phyloP scores from a whole-genome alignment of 2,797 vertebrate species.

The Sarcophilus harrisii region DNA sequence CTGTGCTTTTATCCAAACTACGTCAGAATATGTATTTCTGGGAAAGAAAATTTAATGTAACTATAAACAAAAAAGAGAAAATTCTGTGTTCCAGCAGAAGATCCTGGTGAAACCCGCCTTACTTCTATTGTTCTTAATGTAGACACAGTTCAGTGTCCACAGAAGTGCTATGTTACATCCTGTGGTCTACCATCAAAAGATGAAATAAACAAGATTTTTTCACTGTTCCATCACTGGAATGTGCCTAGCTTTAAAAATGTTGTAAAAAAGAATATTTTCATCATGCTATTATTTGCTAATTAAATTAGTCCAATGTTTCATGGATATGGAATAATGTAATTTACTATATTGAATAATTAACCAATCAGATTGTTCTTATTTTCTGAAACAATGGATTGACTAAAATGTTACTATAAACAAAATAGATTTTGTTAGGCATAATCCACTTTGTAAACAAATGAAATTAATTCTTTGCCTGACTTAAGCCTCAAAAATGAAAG shows the following conservation, averaged over 20 bases:
- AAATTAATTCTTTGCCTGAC: slow-evolving; percentile 74
- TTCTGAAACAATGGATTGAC: slow-evolving; percentile 77
- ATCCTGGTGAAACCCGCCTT: slow-evolving; percentile 54
- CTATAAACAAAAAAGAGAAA: slow-evolving; percentile 35
- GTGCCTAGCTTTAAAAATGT: slow-evolving; percentile 61
- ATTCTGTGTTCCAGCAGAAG: slow-evolving; percentile 52
- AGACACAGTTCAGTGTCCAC: slow-evolving; percentile 65
- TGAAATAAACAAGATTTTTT: slow-evolving; percentile 68
- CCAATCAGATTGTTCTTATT: slow-evolving; percentile 79
- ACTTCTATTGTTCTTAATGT: slow-evolving; percentile 61
- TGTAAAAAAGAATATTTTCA: slow-evolving; percentile 73
- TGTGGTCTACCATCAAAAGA: slow-evolving; percentile 68
- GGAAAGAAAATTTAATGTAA: slow-evolving; percentile 32
- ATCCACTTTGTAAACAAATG: slow-evolving; percentile 78
- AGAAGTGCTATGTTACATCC: slow-evolving; percentile 67
- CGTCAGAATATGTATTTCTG: slow-evolving; percentile 53
- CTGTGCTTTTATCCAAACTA: slow-evolving; percentile 61
- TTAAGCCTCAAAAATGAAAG: slow-evolving; percentile 75
- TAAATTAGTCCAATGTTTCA: slow-evolving; percentile 76
- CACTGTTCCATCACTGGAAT: slow-evolving; percentile 63
- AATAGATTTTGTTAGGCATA: slow-evolving; percentile 80
- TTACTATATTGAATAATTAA: slow-evolving; percentile 80
- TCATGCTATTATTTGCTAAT: slow-evolving; percentile 74
- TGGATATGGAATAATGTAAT: slow-evolving; percentile 75
- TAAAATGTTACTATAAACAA: slow-evolving; percentile 78